Evolutionary conservation across 2,888 invertebrate species (phyloP).

Genomic region (Melanargia galathea): DNA sequence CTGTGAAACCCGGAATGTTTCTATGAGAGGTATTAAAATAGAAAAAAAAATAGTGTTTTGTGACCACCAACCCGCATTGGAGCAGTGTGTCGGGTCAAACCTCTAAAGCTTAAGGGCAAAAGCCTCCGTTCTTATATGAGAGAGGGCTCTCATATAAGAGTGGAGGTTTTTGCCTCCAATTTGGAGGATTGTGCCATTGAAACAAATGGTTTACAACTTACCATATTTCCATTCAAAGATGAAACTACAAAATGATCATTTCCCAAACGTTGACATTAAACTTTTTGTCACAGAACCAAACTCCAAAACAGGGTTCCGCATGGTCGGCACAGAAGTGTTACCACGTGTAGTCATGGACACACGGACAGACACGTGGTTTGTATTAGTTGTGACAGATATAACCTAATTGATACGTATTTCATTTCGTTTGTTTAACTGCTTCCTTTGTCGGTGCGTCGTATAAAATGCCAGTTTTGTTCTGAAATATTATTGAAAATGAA

Average conservation of each 20-base stretch:
- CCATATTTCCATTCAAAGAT: neutral
- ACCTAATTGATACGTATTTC: conserved; percentile 41
- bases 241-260: neutral
- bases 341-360: conserved; percentile 47
- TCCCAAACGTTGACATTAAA: conserved; percentile 8
- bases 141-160: no score
- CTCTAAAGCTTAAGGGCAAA: no score
- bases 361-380: conserved; percentile 43
- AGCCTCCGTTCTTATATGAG: no score
- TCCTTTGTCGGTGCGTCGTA: conserved; percentile 34
- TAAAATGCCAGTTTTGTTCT: neutral
- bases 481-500: no score
- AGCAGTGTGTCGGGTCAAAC: no score
- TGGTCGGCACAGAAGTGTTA: conserved; percentile 48
- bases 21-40: no score
- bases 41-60: neutral
- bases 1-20: neutral
- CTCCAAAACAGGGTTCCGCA: conserved; percentile 48
- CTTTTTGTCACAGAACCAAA: conserved; percentile 36
- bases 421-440: conserved; percentile 38
- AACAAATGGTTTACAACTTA: no score
- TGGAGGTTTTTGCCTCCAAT: no score
- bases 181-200: no score
- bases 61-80: no score
- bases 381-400: conserved; percentile 50